phyloP scores from a whole-genome alignment of 1,140 invertebrate species.

The Leptonema lineaticorne region DNA sequence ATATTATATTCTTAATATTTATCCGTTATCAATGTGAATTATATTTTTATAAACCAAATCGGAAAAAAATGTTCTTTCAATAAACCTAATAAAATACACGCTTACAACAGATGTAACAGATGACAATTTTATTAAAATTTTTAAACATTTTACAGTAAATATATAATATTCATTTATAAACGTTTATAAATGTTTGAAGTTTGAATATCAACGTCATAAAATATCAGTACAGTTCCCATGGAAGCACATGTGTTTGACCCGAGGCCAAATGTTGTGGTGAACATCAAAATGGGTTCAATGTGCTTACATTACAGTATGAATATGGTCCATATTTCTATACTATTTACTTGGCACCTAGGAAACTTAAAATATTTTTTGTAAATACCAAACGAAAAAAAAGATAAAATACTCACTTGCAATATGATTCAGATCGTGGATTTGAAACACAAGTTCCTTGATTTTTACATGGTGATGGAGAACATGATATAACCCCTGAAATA shows the following conservation, averaged over 20 bases:
- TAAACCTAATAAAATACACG: too few relatives aligned
- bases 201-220: neutral
- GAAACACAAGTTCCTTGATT: conserved; percentile 77
- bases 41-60: neutral
- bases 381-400: neutral
- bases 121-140: too few relatives aligned
- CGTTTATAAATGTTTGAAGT: too few relatives aligned
- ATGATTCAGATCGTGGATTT: conserved; percentile 67
- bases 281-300: conserved; percentile 22
- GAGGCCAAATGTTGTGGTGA: conserved; percentile 22
- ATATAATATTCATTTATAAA: too few relatives aligned
- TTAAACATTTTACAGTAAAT: too few relatives aligned
- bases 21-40: too few relatives aligned
- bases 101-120: too few relatives aligned
- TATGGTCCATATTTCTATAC: neutral
- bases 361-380: neutral
- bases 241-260: conserved; percentile 18
- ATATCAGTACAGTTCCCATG: conserved; percentile 19
- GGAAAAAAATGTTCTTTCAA: too few relatives aligned
- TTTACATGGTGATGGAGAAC: conserved; percentile 83
- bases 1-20: too few relatives aligned
- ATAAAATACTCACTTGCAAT: conserved; percentile 81
- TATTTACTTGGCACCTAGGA: neutral
- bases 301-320: conserved; percentile 4
- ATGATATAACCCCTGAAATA: conserved; percentile 80